Base-by-base conservation (phyloP, 2,113 vertebrate genomes). In the Elanus axillaris region DNA sequence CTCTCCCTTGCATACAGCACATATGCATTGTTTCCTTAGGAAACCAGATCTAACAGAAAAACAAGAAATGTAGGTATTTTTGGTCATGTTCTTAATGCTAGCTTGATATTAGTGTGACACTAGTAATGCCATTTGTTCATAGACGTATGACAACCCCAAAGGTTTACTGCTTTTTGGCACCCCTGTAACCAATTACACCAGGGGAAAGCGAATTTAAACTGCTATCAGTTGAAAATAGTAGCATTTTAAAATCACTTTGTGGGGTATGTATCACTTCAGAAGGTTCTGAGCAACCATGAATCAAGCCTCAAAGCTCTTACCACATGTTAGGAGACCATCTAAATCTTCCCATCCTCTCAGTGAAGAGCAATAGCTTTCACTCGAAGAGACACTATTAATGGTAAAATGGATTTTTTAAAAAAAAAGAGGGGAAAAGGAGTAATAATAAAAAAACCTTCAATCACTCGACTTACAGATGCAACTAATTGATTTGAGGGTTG, bases 171-270 rank as follows among this genome's bases (percentile, higher is more conserved):
- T 91, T 89, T 90, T 78, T 91, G 68, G 36, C 75, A 82, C 17
- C 45, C n/a, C 17, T 76, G 9, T 69, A 82, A 64, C 69, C 26
- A 72, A 81, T 93, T 90, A 79, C 55, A 58, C 32, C 40, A 42
- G n/a, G 22, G n/a, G 14, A 50, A 94, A 45, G 42, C 2, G 8
- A 9, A 7, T 86, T 94, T 87, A 95, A 96, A 82, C 27, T 69
- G 68, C 86, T 81, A 81, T 78, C 42, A 86, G n/a, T 47, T 73
- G 74, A 93, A 84, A 90, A 94, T 69, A 83, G 69, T 13, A 90
- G 67, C 59, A 82, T 96, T 97, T 97, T 77, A 94, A 94, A 97
- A 95, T 76, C 93, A 86, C 84, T 96, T 93, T 93, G 62, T 93
- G 62, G 77, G 26, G 38, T 58, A 81, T 94, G 77, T 66, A 93